These are phyloP conservation scores for Smithornis capensis DNA, from an alignment of 2,113 vertebrate species.

Conservation along the genomic window DNA sequence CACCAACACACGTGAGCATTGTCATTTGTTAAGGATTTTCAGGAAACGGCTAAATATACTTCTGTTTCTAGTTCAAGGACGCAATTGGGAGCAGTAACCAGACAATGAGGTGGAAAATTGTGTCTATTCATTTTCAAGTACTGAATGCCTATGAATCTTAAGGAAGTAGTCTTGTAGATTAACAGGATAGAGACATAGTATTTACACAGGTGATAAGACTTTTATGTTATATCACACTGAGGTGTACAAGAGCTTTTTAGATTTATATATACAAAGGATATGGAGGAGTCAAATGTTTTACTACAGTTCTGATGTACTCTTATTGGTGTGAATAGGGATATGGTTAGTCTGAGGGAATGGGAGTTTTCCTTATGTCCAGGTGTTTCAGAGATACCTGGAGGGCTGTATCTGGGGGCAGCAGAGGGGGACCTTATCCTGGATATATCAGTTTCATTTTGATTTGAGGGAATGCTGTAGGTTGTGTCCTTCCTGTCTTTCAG, in stretches of 20 bases:
- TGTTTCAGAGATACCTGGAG: neutral
- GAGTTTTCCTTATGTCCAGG: neutral
- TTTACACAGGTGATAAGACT: neutral
- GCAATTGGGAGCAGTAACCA: neutral
- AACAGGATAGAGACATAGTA: neutral
- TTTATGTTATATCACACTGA: neutral
- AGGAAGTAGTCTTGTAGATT: neutral
- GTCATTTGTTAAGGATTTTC: neutral
- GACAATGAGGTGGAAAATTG: neutral
- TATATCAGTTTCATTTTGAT: neutral
- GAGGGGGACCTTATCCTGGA: neutral
- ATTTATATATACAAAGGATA: neutral
- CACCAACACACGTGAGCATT: constrained; percentile 87
- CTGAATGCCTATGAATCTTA: neutral
- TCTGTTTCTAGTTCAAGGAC: neutral
- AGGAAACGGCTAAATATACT: neutral
- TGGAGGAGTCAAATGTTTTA: neutral
- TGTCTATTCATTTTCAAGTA: neutral
- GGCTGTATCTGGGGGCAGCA: neutral
- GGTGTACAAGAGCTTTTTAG: neutral
- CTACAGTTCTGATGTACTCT: neutral
- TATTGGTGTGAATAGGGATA: neutral
- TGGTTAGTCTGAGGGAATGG: neutral
- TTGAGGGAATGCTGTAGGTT: neutral
- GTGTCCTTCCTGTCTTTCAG: neutral